These are phyloP conservation scores for Alfaro cultratus DNA, from an alignment of 2,797 vertebrate genomes.

Conservation along the genomic window DNA sequence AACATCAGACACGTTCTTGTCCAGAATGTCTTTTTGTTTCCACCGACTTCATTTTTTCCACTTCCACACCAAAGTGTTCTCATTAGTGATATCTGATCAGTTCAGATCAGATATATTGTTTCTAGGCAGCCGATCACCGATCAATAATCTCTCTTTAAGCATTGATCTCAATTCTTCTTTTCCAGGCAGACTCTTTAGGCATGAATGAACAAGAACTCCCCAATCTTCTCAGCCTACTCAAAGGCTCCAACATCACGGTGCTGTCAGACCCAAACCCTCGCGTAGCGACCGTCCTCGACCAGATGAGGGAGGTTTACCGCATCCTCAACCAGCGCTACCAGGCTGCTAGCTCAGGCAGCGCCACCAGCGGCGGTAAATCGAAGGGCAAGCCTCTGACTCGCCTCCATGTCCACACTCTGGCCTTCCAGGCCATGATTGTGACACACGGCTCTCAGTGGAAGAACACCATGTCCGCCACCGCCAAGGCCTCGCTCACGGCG, in stretches of 20 bases:
- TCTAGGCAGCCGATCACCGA: neutral
- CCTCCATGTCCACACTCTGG: constrained; percentile 86
- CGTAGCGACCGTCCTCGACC: constrained; percentile 87
- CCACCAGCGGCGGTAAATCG: neutral
- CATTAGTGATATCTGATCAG: neutral
- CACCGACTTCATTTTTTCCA: neutral
- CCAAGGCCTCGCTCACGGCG: constrained; percentile 87
- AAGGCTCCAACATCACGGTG: constrained; percentile 84
- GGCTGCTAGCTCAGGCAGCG: constrained; percentile 21
- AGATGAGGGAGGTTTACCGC: constrained; percentile 87
- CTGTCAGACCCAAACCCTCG: constrained; percentile 87
- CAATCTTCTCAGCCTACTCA: constrained; percentile 85
- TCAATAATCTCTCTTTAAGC: neutral
- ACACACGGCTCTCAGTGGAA: constrained; percentile 83
- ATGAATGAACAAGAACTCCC: constrained; percentile 91
- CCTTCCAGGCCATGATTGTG: constrained; percentile 88
- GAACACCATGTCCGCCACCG: constrained; percentile 88
- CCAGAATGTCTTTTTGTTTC: neutral
- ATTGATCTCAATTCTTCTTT: constrained; percentile 37
- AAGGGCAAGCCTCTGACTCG: constrained; percentile 76
- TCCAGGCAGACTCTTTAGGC: constrained; percentile 83
- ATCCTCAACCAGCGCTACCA: constrained; percentile 78
- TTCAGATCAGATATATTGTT: neutral
- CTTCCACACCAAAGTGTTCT: neutral
- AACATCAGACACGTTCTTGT: neutral